Evolutionary conservation across 2,888 invertebrate species (phyloP), one percentile per base, ranked within the genome.

Genomic region (Tetheella fluctuosa): DNA sequence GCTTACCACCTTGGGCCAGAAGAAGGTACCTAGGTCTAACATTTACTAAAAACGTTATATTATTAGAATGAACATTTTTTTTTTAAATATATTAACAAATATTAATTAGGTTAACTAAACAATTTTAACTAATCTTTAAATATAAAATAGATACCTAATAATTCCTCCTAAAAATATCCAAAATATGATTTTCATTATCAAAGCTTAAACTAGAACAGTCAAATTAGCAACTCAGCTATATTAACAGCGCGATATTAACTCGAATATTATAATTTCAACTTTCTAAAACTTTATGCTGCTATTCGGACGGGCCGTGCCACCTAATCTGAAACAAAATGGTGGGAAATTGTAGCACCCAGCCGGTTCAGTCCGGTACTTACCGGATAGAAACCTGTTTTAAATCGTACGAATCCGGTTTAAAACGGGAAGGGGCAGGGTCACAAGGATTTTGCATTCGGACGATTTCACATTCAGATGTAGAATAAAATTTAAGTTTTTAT

Each of bases 281-380:
- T 75, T 66, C 64, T 64, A 59, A 73, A 76, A 75, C 68, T 74
- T 76, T 67, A 66, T 67, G 66, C 60, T 67, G 67, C 60, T 59
- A 65, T 71, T 60, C 70, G 73, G 70, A 65, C 59, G 62, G 69
- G 69, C 68, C 69, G 60, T 61, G 69, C 64, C 67, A 67, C 68
- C 73, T 78, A 82, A 81, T 81, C 79, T 75, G 70, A 67, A 68
- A 73, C 79, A 76, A 77, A 79, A 82, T 79, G 77, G 75, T 67
- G 68, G 58, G 64, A 72, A 73, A 76, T 76, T 79, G 74, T 75
- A 74, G 75, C 73, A 74, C 66, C 67, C 64, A 71, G 65, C 73
- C 71, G 64, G 73, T 64, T 61, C 70, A 60, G 73, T 73, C 76
- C 72, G 63, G 79, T 76, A 78, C 79, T 80, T 78, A 79, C 76